Evolutionary conservation across 2,888 invertebrate species (phyloP), one percentile per base, ranked within the genome.

Genomic region (Aspidapion aeneum): DNA sequence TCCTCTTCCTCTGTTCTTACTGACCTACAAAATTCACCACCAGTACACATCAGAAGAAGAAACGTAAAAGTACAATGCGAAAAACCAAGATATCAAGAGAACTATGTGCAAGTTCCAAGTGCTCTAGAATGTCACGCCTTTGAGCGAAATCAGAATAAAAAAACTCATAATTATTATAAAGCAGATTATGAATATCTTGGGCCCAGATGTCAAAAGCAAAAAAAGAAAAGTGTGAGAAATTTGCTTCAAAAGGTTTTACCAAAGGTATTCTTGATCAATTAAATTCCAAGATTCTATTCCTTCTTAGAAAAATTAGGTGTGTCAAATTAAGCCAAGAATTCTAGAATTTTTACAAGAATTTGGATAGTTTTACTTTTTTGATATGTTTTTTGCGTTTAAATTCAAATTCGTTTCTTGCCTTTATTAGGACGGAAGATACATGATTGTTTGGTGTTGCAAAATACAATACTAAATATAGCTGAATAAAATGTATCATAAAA

Each of bases 1-100:
- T 67, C 69, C 2, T 69, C 35, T 35, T 35, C 67, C 0, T 63
- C 68, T 19, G 55, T 61, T 49, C 57, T 67, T 18, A 63, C 69
- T 1, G 61, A 57, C 17, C 51, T 68, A 48, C 57, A 62, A 52
- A 22, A 63, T 21, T 55, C 58, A 19, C 50, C 63, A 18, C 1
- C 17, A 18, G 56, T 56, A 18, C 18, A 22, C 54, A 20, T 57
- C 54, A 49, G 61, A 55, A 61, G 54, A 55, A 58, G 59, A 58
- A 62, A 51, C 20, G 20, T 20, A 1, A 51, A 48, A 49, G 18
- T 17, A 48, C 60, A 52, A 9, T 21, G 49, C 9, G 9, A 49
- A 12, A 3, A 35, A 35, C n/a, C n/a, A n/a, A n/a, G n/a, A n/a
- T n/a, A n/a, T n/a, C 56, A 16, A 1, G 57, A 55, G 17, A n/a